Evolutionary conservation across 2,113 vertebrate species (phyloP).

Genomic region (Solenodon paradoxus): DNA sequence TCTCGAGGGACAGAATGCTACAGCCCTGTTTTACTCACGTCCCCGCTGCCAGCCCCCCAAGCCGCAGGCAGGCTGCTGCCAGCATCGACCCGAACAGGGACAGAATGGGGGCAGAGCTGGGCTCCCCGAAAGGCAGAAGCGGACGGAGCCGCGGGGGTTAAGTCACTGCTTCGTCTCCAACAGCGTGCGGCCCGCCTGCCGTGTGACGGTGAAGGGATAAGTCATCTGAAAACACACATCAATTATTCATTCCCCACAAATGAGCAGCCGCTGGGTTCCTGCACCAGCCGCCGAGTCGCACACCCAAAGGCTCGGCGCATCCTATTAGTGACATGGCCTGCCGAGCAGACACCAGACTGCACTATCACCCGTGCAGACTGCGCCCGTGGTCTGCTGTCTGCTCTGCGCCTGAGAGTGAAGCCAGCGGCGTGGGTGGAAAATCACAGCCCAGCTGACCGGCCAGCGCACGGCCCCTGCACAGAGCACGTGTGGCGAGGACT

Average conservation of each 20-base stretch:
- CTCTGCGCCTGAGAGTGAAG: fast-evolving
- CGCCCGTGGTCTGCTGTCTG: neutral
- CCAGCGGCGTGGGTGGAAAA: neutral
- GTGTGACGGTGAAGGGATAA: neutral
- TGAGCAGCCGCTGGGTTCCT: conserved; percentile 30
- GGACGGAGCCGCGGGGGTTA: neutral
- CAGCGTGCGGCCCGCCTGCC: neutral
- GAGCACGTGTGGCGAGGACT: neutral
- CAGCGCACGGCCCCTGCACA: fast-evolving
- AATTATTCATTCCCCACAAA: conserved; percentile 70
- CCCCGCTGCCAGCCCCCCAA: neutral
- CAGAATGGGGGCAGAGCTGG: neutral
- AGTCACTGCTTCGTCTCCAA: neutral
- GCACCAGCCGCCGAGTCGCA: neutral
- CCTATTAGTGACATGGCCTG: neutral
- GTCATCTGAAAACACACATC: conserved; percentile 52
- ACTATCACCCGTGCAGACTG: fast-evolving
- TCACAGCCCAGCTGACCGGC: neutral
- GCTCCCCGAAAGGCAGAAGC: fast-evolving
- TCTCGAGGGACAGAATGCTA: too few relatives aligned
- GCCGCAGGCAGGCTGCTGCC: neutral
- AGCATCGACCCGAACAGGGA: neutral
- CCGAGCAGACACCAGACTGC: fast-evolving
- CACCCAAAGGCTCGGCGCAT: neutral
- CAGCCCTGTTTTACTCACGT: neutral